Percentiles rank a stretch among this genome's conserved stretches.
phyloP scores from a whole-genome alignment of 2,888 invertebrate species.

The Pedicia rivosa region DNA sequence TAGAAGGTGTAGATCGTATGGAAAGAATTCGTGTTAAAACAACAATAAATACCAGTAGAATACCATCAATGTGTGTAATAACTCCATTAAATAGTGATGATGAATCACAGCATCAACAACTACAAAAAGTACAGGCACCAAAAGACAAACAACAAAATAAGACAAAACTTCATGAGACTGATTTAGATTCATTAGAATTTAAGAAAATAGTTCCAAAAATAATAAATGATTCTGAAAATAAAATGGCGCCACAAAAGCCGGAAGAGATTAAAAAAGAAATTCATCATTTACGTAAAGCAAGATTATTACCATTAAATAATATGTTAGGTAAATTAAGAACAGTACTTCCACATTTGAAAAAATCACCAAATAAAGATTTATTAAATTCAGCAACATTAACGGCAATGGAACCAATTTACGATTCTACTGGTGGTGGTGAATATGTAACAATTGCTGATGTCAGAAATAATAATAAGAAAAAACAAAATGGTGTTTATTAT shows the following conservation, averaged over 20 bases:
- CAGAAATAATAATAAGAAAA: slow-evolving; percentile 51
- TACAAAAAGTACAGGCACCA: not conserved
- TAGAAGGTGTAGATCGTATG: slow-evolving; percentile 75
- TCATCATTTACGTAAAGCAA: slow-evolving; percentile 25
- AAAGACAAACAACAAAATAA: slow-evolving; percentile 19
- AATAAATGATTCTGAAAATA: slow-evolving; percentile 12
- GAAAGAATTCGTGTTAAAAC: slow-evolving; percentile 77
- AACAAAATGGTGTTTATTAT: slow-evolving; percentile 35
- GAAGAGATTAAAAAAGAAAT: slow-evolving; percentile 13
- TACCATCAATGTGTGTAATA: slow-evolving; percentile 85
- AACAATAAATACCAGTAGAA: slow-evolving; percentile 69
- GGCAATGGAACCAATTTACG: slow-evolving; percentile 23
- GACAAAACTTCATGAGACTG: slow-evolving; percentile 11
- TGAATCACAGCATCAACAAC: slow-evolving; percentile 33
- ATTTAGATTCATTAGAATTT: too few relatives aligned
- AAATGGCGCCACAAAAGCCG: slow-evolving; percentile 2
- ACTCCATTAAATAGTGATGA: slow-evolving; percentile 80
- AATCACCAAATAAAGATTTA: slow-evolving; percentile 35
- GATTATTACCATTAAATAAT: slow-evolving; percentile 48
- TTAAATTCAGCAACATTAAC: too few relatives aligned
- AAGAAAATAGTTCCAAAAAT: too few relatives aligned
- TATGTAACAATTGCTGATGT: slow-evolving; percentile 77
- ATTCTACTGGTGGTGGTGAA: slow-evolving; percentile 47
- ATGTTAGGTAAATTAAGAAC: slow-evolving; percentile 57
- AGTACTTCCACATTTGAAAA: slow-evolving; percentile 38